Conservation (phyloP, 2,113 vertebrate species). For the Galbula dea region DNA sequence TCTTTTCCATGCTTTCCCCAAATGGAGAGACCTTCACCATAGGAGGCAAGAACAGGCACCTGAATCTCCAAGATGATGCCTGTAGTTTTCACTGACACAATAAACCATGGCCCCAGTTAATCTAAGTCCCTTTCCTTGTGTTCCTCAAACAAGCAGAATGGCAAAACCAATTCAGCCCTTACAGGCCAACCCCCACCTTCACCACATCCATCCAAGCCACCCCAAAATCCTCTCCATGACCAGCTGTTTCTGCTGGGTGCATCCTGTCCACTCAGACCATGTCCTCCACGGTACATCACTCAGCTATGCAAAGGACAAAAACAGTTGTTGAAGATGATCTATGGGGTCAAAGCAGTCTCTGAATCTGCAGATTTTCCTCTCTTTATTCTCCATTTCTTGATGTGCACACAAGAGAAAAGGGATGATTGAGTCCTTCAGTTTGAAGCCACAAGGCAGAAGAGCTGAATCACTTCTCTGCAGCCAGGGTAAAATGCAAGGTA, state of each 20-base stretch:
- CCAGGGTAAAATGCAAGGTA: not conserved
- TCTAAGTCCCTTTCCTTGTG: not conserved
- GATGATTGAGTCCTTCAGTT: not conserved
- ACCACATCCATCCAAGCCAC: not conserved
- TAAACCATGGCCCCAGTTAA: not conserved
- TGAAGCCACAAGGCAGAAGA: not conserved
- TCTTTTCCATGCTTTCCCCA: not conserved
- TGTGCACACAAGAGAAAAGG: not conserved
- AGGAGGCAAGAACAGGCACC: not conserved
- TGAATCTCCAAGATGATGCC: not conserved
- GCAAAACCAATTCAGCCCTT: not conserved
- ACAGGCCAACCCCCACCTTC: not conserved
- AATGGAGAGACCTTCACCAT: not conserved
- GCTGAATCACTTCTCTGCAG: not conserved
- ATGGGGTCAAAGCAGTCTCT: not conserved
- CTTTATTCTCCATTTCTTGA: not conserved
- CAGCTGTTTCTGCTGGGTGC: not conserved
- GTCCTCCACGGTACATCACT: not conserved
- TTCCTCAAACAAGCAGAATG: not conserved
- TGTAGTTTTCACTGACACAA: not conserved
- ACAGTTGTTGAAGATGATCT: not conserved
- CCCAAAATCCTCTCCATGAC: not conserved
- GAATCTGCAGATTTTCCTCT: not conserved
- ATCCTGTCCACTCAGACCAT: not conserved
- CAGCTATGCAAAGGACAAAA: not conserved